Evolutionary conservation across 2,888 invertebrate species (phyloP), one percentile per base, ranked within the genome.

Genomic region (Aleiodes testaceus): DNA sequence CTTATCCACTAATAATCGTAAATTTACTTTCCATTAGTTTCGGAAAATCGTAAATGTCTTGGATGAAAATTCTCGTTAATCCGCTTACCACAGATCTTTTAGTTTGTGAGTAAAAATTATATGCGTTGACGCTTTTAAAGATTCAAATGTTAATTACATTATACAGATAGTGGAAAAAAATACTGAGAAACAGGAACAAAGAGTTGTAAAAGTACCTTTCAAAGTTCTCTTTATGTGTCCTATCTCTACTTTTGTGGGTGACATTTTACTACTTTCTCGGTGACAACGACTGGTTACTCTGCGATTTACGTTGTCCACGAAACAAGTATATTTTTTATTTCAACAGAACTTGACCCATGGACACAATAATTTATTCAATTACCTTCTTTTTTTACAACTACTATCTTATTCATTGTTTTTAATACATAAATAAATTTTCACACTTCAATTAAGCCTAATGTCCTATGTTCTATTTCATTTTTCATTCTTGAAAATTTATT

Each of bases 191-290:
- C 26, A 64, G 64, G 53, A 55, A 65, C 65, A 69, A 64, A 69
- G 70, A 55, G 70, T 64, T 70, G 65, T 70, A 69, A 69, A 69
- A 68, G 42, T 65, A 30, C 42, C 68, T 55, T 55, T 65, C 65
- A 70, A 70, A 64, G 59, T 53, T 70, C 70, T 70, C 70, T 66
- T 70, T 66, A 55, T 66, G 70, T 70, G 70, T 66, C 22, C 59
- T 70, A 70, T 70, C 70, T 66, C 36, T 36, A 18, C 12, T 16
- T 59, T 59, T 11, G 14, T 50, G 14, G 49, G 49, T 16, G 47
- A 68, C 44, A 65, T 65, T 70, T 70, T 70, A 70, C 70, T 65
- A 49, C 65, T 59, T 65, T 65, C 65, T 65, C 53, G 65, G 20
- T 45, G 70, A 55, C 36, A 64, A 61, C 36, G 42, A 53, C 36